A percentile compares a stretch with the other conserved stretches of the same genome.
These are phyloP conservation scores for Morone saxatilis DNA, from an alignment of 2,113 vertebrate species.

Conservation along the genomic window DNA sequence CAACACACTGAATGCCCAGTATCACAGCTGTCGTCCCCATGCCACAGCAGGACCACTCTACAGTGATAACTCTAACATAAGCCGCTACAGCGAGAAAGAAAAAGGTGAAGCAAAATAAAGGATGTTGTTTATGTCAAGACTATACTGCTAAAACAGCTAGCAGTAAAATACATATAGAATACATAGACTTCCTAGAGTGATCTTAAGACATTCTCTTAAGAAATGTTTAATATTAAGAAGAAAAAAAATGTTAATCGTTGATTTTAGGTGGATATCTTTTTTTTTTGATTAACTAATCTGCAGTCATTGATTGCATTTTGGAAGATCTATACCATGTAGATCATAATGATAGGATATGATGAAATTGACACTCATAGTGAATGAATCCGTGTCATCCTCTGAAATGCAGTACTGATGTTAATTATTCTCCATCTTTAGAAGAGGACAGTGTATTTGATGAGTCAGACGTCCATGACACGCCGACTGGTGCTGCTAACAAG, in stretches of 20 bases:
- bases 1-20: slow-evolving; percentile 98
- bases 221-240: not conserved
- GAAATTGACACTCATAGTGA: not conserved
- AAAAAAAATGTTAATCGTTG: not conserved
- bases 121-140: slow-evolving; percentile 8
- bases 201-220: not conserved
- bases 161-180: too few species aligned
- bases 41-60: slow-evolving; percentile 95
- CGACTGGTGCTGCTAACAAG: slow-evolving; percentile 95
- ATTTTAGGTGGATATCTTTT: not conserved
- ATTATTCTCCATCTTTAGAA: slow-evolving; percentile 85
- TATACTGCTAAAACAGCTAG: not conserved
- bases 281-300: too few species aligned
- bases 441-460: slow-evolving; percentile 99
- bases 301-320: not conserved
- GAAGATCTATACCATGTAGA: not conserved
- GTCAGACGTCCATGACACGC: slow-evolving; percentile 98
- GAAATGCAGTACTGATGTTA: slow-evolving; percentile 7
- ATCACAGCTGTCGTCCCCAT: slow-evolving; percentile 98
- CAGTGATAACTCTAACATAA: slow-evolving; percentile 98
- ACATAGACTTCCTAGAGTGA: too few species aligned
- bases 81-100: slow-evolving; percentile 98
- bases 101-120: slow-evolving; percentile 88
- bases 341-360: not conserved
- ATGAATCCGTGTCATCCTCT: not conserved